Evolutionary conservation across 2,113 vertebrate species (phyloP).

Genomic region (Melanocharis versteri): DNA sequence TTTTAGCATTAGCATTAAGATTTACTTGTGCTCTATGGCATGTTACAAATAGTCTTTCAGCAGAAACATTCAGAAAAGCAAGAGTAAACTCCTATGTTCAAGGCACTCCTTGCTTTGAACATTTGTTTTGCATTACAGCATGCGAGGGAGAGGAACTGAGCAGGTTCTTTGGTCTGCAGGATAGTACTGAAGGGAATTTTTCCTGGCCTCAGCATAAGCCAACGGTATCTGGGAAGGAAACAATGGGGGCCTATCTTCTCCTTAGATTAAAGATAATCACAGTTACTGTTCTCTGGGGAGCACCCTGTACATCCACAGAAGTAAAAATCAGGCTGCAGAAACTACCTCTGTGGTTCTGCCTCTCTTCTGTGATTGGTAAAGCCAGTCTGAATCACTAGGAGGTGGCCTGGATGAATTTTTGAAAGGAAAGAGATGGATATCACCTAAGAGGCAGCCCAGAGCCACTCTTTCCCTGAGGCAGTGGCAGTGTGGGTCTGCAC

Average conservation of each 20-base stretch:
- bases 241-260: not conserved
- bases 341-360: not conserved
- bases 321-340: not conserved
- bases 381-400: not conserved
- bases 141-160: not conserved
- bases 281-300: not conserved
- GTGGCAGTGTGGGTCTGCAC: not conserved
- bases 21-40: not conserved
- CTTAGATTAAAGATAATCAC: not conserved
- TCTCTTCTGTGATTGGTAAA: not conserved
- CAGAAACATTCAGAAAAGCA: not conserved
- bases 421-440: not conserved
- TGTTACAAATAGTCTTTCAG: conserved; percentile 21
- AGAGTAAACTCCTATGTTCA: not conserved
- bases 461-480: not conserved
- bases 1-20: not conserved
- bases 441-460: not conserved
- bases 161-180: not conserved
- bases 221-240: not conserved
- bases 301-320: not conserved
- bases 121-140: conserved; percentile 24
- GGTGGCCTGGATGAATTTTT: not conserved
- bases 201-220: not conserved
- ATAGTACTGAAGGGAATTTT: not conserved
- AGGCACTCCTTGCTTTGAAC: not conserved